Evolutionary conservation across 2,113 vertebrate genomes (phyloP).

Genomic region (Cyprinodon brontotheroides): DNA sequence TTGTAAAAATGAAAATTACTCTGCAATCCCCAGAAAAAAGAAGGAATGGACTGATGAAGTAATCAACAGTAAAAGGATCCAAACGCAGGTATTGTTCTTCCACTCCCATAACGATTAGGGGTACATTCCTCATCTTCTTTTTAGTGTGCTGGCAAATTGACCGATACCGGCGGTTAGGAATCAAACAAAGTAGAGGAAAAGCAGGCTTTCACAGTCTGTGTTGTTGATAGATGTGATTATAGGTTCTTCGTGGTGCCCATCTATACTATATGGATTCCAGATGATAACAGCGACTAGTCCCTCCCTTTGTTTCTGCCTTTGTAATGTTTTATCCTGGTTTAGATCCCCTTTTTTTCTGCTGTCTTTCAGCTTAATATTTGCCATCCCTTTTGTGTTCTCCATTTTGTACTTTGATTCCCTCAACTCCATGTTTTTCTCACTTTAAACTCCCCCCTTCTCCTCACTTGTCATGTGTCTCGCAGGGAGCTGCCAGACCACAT

Average conservation of each 20-base stretch:
- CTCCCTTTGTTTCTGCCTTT: constrained; percentile 25
- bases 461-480: constrained; percentile 41
- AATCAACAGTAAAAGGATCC: constrained; percentile 4
- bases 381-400: constrained; percentile 17
- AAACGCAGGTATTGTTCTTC: constrained; percentile 36
- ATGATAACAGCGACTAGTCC: constrained; percentile 63
- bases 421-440: constrained; percentile 44
- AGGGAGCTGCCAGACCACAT: constrained; percentile 49
- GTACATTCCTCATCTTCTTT: constrained; percentile 47
- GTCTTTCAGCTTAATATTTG: constrained; percentile 39
- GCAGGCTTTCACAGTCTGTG: constrained; percentile 59
- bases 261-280: constrained; percentile 74
- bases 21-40: constrained; percentile 21
- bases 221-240: constrained; percentile 71
- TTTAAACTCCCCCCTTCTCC: constrained; percentile 29
- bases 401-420: constrained; percentile 39
- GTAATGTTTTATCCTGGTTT: constrained; percentile 11
- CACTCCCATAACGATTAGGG: constrained; percentile 37
- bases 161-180: constrained; percentile 42
- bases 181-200: constrained; percentile 50
- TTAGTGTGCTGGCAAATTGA: constrained; percentile 60
- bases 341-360: constrained; percentile 28
- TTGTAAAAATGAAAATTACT: background rate
- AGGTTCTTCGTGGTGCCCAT: constrained; percentile 63
- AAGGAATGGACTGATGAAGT: constrained; percentile 11